phyloP scores from a whole-genome alignment of 2,888 invertebrate genomes.

The Branchellion lobata region DNA sequence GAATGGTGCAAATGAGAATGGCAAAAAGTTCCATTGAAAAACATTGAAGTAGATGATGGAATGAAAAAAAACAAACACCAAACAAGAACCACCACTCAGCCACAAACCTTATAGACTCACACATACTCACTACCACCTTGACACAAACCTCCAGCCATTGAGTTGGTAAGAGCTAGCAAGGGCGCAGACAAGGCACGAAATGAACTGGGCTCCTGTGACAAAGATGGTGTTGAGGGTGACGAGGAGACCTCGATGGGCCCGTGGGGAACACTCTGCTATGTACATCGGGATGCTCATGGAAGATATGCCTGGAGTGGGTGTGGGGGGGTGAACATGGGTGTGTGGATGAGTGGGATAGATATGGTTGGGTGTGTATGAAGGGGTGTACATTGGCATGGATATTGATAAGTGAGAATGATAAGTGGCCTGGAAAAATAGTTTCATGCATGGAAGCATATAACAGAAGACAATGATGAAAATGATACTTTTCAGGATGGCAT shows the following conservation, averaged over 20 bases:
- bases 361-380: too few relatives aligned
- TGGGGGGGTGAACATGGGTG: too few relatives aligned
- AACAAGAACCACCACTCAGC: not conserved
- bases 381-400: too few relatives aligned
- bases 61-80: not conserved
- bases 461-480: too few relatives aligned
- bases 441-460: too few relatives aligned
- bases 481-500: too few relatives aligned
- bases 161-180: slow-evolving; percentile 63
- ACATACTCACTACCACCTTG: too few relatives aligned
- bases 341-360: too few relatives aligned
- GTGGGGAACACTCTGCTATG: slow-evolving; percentile 66
- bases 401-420: too few relatives aligned
- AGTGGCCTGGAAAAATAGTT: too few relatives aligned
- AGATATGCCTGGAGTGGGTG: slow-evolving; percentile 61
- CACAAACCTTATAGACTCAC: too few relatives aligned
- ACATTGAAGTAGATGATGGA: not conserved
- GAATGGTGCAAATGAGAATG: not conserved
- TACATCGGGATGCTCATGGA: slow-evolving; percentile 68
- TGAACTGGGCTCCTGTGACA: slow-evolving; percentile 66
- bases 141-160: slow-evolving; percentile 67
- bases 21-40: not conserved
- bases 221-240: slow-evolving; percentile 65
- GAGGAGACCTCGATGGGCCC: slow-evolving; percentile 64
- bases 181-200: slow-evolving; percentile 65